These are phyloP conservation scores for Alouatta palliata DNA, from an alignment of 2,113 vertebrate genomes.

Conservation along the genomic window DNA sequence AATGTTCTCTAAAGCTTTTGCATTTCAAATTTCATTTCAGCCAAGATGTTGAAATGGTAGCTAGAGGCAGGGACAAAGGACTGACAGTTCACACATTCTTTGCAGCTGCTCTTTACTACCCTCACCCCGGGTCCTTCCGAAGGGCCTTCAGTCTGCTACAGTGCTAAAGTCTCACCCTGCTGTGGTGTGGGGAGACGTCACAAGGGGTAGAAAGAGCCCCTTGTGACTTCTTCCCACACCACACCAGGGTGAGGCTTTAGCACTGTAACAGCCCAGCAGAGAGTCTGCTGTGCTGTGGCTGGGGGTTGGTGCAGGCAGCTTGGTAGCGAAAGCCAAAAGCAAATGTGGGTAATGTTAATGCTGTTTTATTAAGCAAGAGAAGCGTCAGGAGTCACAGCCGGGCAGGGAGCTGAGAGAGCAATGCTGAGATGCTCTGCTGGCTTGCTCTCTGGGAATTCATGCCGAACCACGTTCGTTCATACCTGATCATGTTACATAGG, in stretches of 20 bases:
- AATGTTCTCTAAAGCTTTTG: slow-evolving; percentile 72
- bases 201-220: background rate
- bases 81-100: slow-evolving; percentile 1
- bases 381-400: background rate
- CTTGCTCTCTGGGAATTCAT: background rate
- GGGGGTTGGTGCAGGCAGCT: background rate
- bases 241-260: too few relatives aligned
- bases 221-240: too few relatives aligned
- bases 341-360: background rate
- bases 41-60: slow-evolving; percentile 48
- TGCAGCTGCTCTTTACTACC: background rate
- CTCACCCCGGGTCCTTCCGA: background rate
- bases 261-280: background rate
- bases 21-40: slow-evolving; percentile 73
- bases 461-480: background rate
- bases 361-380: slow-evolving; percentile 25
- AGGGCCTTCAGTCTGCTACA: background rate
- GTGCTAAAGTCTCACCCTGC: background rate
- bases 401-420: fast-evolving
- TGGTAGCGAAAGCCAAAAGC: slow-evolving; percentile 1
- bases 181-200: slow-evolving; percentile 2
- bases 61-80: slow-evolving; percentile 13
- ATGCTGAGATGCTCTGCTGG: fast-evolving
- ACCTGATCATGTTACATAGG: background rate
- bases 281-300: background rate